phyloP scores from a whole-genome alignment of 1,140 invertebrate species.

The Pogonomyrmex californicus region DNA sequence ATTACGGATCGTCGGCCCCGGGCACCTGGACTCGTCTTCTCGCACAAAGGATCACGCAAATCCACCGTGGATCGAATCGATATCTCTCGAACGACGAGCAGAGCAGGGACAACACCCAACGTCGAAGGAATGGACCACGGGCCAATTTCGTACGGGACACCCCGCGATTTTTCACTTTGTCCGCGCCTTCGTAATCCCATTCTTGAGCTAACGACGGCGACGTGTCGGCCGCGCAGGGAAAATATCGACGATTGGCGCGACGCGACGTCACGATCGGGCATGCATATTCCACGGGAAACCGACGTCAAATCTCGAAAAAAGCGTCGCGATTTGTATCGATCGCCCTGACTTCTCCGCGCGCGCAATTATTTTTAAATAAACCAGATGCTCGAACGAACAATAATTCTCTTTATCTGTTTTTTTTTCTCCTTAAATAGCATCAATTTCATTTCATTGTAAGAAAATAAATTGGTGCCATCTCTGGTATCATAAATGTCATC shows the following conservation, averaged over 20 bases:
- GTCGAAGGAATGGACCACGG: constrained; percentile 61
- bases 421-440: neutral
- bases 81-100: constrained; percentile 59
- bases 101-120: neutral
- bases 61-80: constrained; percentile 70
- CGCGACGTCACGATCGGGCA: constrained; percentile 15
- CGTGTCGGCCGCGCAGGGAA: constrained; percentile 54
- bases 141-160: constrained; percentile 70
- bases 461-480: neutral
- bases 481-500: too few species aligned
- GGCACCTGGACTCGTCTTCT: constrained; percentile 70
- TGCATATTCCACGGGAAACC: constrained; percentile 43
- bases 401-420: neutral
- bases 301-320: neutral
- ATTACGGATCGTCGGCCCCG: constrained; percentile 67
- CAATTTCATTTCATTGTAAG: neutral
- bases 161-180: constrained; percentile 75
- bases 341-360: neutral
- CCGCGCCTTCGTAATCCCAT: constrained; percentile 59
- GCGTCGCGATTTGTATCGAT: constrained; percentile 44
- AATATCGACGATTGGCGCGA: constrained; percentile 60
- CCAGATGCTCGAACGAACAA: neutral
- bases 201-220: constrained; percentile 59
- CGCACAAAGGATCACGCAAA: constrained; percentile 66
- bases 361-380: neutral